Conservation (phyloP, 1,140 invertebrate genomes). For the Homalodisca vitripennis region DNA sequence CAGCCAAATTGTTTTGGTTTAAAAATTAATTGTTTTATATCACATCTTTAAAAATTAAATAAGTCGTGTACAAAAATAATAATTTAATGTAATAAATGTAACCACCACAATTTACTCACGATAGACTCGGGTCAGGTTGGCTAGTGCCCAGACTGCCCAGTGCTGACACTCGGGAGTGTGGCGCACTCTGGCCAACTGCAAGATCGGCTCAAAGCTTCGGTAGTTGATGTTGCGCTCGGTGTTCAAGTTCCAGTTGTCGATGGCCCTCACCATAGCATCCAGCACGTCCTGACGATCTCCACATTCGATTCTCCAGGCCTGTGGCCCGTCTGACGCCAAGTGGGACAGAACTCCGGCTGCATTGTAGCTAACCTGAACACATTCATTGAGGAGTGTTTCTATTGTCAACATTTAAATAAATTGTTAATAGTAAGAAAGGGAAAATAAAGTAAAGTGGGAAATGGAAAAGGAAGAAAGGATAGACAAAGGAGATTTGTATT, state of each 20-base stretch:
- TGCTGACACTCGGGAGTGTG: constrained; percentile 90
- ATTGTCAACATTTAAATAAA: background rate
- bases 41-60: no score
- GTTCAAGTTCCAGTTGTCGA: constrained; percentile 83
- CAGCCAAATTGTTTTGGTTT: no score
- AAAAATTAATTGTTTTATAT: no score
- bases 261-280: constrained; percentile 72
- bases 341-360: constrained; percentile 94
- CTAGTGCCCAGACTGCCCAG: constrained; percentile 97
- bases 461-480: no score
- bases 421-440: no score
- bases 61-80: no score
- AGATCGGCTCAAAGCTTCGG: constrained; percentile 89
- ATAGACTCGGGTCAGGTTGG: constrained; percentile 92
- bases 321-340: constrained; percentile 87
- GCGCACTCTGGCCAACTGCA: constrained; percentile 74
- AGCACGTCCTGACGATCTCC: constrained; percentile 75
- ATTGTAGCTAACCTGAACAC: constrained; percentile 85
- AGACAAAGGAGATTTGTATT: no score
- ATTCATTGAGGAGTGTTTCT: background rate
- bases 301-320: constrained; percentile 73
- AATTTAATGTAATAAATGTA: no score
- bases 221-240: constrained; percentile 96
- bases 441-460: no score
- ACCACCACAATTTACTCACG: constrained; percentile 69